Conservation (phyloP, 2,888 invertebrate species). For the Pinctada fucata region DNA sequence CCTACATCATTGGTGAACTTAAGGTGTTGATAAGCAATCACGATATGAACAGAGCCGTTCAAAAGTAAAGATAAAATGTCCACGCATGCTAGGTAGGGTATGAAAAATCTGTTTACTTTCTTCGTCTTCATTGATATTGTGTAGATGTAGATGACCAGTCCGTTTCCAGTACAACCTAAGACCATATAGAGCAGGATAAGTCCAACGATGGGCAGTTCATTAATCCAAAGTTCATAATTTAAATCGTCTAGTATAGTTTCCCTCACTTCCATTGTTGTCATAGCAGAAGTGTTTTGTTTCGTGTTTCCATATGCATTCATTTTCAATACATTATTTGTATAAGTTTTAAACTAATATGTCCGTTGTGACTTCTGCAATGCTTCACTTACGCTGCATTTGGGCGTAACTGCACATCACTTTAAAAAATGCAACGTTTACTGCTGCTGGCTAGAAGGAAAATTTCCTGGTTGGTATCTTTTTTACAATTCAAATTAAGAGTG, state of each 20-base stretch:
- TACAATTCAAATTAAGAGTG: too few species aligned
- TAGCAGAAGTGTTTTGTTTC: too few species aligned
- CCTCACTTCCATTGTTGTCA: too few species aligned
- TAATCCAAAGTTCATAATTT: neutral
- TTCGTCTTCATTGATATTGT: conserved; percentile 7
- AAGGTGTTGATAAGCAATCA: conserved; percentile 8
- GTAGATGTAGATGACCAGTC: conserved; percentile 2
- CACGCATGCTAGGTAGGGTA: conserved; percentile 10
- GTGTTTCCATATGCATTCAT: too few species aligned
- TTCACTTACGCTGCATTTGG: too few species aligned
- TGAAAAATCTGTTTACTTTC: conserved; percentile 7
- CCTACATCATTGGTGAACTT: conserved; percentile 9
- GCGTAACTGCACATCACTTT: too few species aligned
- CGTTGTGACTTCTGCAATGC: too few species aligned
- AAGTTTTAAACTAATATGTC: too few species aligned
- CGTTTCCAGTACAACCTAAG: conserved; percentile 10
- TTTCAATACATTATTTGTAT: too few species aligned
- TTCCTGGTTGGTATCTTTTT: too few species aligned
- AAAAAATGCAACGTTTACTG: too few species aligned
- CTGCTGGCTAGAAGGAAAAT: too few species aligned
- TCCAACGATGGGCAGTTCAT: neutral
- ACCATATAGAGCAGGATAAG: neutral
- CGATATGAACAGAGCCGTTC: conserved; percentile 17
- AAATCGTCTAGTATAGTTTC: neutral
- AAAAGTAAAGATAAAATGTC: conserved; percentile 9